A percentile compares a stretch with the other conserved stretches of the same genome.
Conservation (phyloP, 2,888 invertebrate genomes). For the Ormia ochracea region DNA sequence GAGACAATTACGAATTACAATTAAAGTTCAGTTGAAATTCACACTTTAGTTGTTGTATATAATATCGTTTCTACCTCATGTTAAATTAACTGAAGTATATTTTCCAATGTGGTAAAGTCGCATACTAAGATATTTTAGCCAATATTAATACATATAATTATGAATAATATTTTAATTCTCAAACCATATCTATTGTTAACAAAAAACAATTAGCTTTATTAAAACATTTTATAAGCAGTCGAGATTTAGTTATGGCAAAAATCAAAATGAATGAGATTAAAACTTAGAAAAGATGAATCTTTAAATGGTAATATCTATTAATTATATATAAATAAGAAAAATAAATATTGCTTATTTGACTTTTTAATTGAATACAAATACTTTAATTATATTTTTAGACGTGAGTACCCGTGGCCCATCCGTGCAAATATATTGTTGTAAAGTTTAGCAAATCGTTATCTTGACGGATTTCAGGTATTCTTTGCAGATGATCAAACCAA, state of each 20-base stretch:
- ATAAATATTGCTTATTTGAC: slow-evolving; percentile 42
- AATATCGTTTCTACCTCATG: too few species aligned
- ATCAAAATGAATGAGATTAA: background rate
- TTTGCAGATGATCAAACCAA: slow-evolving; percentile 88
- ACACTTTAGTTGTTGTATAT: too few species aligned
- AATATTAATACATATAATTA: too few species aligned
- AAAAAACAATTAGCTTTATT: too few species aligned
- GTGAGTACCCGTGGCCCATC: slow-evolving; percentile 76
- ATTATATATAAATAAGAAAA: slow-evolving; percentile 7
- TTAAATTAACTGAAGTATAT: too few species aligned
- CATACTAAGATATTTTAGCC: too few species aligned
- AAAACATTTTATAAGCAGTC: background rate
- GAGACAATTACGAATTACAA: too few species aligned
- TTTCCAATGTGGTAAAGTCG: too few species aligned
- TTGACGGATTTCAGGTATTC: slow-evolving; percentile 81
- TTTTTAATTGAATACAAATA: background rate
- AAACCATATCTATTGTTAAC: background rate
- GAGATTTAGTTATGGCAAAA: background rate
- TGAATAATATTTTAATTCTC: too few species aligned
- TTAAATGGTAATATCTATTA: slow-evolving; percentile 7
- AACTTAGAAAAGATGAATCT: background rate
- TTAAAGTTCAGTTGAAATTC: too few species aligned
- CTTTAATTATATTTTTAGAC: slow-evolving; percentile 65
- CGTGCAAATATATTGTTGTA: slow-evolving; percentile 75
- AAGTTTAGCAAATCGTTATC: slow-evolving; percentile 73